Evolutionary conservation across 2,113 vertebrate genomes (phyloP).

Genomic region (Limanda limanda): DNA sequence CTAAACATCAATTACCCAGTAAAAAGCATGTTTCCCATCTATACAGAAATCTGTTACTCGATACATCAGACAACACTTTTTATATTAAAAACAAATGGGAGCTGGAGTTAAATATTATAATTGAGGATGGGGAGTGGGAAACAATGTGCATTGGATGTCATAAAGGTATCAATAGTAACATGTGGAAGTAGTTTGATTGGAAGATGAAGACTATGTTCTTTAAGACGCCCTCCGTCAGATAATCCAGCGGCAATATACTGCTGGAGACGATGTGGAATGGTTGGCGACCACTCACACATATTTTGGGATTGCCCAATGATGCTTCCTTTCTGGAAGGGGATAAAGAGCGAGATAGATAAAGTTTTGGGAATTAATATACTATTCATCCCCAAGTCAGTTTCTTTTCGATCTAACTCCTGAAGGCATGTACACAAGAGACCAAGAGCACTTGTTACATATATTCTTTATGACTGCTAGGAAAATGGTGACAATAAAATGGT

Average conservation of each 20-base stretch:
- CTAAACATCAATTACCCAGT: not conserved
- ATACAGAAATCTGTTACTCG: not conserved
- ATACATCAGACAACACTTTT: not conserved
- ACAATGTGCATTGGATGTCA: constrained; percentile 5
- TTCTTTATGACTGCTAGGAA: not conserved
- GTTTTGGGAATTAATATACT: not conserved
- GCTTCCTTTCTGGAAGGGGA: not conserved
- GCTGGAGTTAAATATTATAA: no score
- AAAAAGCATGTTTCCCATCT: not conserved
- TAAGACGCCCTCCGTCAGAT: not conserved
- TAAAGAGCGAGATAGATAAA: not conserved
- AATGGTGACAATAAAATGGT: constrained; percentile 6
- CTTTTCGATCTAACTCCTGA: no score
- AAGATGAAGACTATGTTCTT: constrained; percentile 2
- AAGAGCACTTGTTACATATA: no score
- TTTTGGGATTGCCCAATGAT: not conserved
- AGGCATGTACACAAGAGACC: not conserved
- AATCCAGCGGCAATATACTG: not conserved
- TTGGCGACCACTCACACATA: not conserved
- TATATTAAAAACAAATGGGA: not conserved
- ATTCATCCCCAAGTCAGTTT: constrained; percentile 2
- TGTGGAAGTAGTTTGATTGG: constrained; percentile 15
- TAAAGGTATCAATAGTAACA: constrained; percentile 8
- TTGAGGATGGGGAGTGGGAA: constrained; percentile 2
- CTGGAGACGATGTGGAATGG: not conserved